Evolutionary conservation across 2,888 invertebrate genomes (phyloP).

Genomic region (Tuta absoluta): DNA sequence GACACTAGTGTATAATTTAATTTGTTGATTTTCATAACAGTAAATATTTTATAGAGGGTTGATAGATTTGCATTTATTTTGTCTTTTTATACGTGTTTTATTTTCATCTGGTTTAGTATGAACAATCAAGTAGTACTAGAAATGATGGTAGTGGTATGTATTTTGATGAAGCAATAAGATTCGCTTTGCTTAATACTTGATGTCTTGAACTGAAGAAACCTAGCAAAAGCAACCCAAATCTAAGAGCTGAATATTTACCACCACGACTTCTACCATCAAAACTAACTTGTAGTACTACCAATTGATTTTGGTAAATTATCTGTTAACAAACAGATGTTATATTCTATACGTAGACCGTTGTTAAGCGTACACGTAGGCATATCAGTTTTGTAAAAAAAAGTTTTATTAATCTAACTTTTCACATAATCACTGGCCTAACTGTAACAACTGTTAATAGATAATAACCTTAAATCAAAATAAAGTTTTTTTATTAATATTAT

Average conservation of each 20-base stretch:
- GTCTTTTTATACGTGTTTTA: constrained; percentile 76
- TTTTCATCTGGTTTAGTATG: constrained; percentile 70
- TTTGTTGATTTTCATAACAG: constrained; percentile 76
- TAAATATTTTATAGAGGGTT: constrained; percentile 73
- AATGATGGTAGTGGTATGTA: not conserved
- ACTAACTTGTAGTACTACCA: constrained; percentile 39
- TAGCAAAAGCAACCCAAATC: not conserved
- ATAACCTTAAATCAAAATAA: constrained; percentile 80
- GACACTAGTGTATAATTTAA: constrained; percentile 58
- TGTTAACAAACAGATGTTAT: constrained; percentile 63
- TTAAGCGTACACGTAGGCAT: constrained; percentile 58
- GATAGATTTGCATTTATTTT: constrained; percentile 80
- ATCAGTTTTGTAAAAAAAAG: constrained; percentile 71
- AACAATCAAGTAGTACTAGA: constrained; percentile 35
- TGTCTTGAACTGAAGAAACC: not conserved
- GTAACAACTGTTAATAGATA: constrained; percentile 80
- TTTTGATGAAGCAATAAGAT: not conserved
- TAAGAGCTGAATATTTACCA: not conserved
- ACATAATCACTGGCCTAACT: constrained; percentile 75
- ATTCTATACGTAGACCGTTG: constrained; percentile 35
- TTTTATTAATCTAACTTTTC: constrained; percentile 68
- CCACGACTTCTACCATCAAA: not conserved
- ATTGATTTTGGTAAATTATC: constrained; percentile 77
- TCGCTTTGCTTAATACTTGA: not conserved
- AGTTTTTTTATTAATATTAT: constrained; percentile 61